Conservation (phyloP, 1,140 invertebrate genomes). For the Cydia pomonella region DNA sequence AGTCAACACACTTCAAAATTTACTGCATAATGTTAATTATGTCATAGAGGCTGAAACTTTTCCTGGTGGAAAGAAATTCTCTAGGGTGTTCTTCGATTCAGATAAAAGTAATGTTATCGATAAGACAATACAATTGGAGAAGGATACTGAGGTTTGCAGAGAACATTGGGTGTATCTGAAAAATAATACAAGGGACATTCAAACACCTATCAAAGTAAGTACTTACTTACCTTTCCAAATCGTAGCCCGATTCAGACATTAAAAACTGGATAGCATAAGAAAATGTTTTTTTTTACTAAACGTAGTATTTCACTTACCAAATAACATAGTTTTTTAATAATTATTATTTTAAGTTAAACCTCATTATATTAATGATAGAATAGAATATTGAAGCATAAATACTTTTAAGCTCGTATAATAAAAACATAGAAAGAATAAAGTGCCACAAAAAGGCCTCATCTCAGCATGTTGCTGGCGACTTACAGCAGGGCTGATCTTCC, state of each 20-base stretch:
- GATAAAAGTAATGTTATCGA: conserved; percentile 82
- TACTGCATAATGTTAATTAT: conserved; percentile 84
- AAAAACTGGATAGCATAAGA: not conserved
- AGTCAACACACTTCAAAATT: conserved; percentile 79
- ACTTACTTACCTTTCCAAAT: conserved; percentile 23
- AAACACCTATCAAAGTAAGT: conserved; percentile 88
- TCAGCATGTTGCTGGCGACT: no score
- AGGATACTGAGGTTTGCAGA: conserved; percentile 83
- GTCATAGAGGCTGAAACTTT: conserved; percentile 93
- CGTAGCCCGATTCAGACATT: not conserved
- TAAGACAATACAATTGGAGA: conserved; percentile 81
- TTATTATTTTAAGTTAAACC: no score
- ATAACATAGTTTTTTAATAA: no score
- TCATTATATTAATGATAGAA: no score
- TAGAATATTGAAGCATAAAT: no score
- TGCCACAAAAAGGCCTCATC: no score
- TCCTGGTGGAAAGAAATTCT: conserved; percentile 88
- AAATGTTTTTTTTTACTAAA: no score
- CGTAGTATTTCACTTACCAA: no score
- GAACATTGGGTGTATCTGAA: conserved; percentile 90
- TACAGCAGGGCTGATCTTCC: no score
- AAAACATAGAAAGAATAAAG: no score
- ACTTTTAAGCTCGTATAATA: no score
- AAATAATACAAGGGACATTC: conserved; percentile 91
- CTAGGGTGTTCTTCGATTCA: conserved; percentile 88